phyloP scores from a whole-genome alignment of 2,888 invertebrate genomes.

The Synanthedon myopaeformis region DNA sequence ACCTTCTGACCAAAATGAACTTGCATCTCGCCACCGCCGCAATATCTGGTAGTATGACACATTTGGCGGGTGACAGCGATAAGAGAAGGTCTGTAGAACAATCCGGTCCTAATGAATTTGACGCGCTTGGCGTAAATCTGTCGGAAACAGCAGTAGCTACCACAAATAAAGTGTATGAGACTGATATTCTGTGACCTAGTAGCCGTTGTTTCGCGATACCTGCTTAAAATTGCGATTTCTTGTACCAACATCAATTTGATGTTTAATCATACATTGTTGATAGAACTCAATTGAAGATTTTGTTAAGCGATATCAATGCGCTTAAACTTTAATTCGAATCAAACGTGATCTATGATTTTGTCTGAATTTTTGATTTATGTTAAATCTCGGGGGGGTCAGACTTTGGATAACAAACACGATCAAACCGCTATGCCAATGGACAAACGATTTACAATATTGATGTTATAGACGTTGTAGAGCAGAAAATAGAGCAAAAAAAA shows the following conservation, averaged over 20 bases:
- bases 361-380: too few species aligned
- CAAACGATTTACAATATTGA: too few species aligned
- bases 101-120: slow-evolving; percentile 7
- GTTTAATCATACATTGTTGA: background rate
- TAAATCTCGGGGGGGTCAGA: too few species aligned
- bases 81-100: background rate
- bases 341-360: background rate
- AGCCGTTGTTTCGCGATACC: background rate
- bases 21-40: slow-evolving; percentile 71
- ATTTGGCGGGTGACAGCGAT: slow-evolving; percentile 27
- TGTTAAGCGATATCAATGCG: background rate
- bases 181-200: slow-evolving; percentile 88
- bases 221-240: background rate
- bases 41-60: slow-evolving; percentile 55
- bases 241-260: background rate
- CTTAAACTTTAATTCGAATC: background rate
- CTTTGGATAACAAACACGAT: too few species aligned
- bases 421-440: too few species aligned
- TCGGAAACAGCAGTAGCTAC: slow-evolving; percentile 54
- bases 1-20: slow-evolving; percentile 86
- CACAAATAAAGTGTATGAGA: slow-evolving; percentile 89
- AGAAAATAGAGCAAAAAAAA: too few species aligned
- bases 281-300: background rate
- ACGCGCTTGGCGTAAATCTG: slow-evolving; percentile 14
- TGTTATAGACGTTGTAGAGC: too few species aligned